Evolutionary conservation across 2,113 vertebrate species (phyloP), one percentile per base, ranked within the genome.

Genomic region (Mastomys natalensis): DNA sequence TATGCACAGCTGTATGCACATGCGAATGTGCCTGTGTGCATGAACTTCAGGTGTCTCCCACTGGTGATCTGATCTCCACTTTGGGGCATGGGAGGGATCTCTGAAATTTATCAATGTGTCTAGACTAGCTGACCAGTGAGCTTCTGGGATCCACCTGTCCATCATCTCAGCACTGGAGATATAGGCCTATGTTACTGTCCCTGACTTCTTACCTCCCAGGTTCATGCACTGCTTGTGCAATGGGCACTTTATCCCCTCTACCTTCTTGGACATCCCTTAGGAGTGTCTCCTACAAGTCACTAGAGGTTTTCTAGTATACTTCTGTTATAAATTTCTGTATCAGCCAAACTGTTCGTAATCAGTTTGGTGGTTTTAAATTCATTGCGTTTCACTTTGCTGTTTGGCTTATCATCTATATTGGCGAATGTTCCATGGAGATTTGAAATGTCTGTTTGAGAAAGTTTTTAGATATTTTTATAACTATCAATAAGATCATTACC

Each of bases 291-390:
- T 66, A 5, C 15, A 89, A 60, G n/a, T 48, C 84, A 89, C 73
- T 68, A 60, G 66, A 22, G 5, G 34, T 92, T 85, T 92, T 62
- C 11, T 68, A 89, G 45, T 60, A 29, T 95, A 37, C 8, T 40
- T 62, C 80, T 74, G 37, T 70, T 11, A n/a, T 91, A 85, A 10
- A 62, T 26, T 58, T 95, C 12, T 73, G 21, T 29, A 73, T 81
- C 60, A 87, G 60, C 88, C 62, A 64, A 26, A 64, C 80, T 12
- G 16, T 73, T 37, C 88, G 3, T 64, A 53, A 62, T 76, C 29
- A 95, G 78, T 80, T 85, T 7, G 43, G 11, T 45, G 87, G 21
- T 72, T 84, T 96, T 37, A 93, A 64, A 60, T 84, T 58, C 73
- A n/a, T 5, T n/a, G 51, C 76, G 9, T 55, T 55, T 53, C 85